phyloP scores from a whole-genome alignment of 2,797 vertebrate species.

The Acrossocheilus wenchowensis region DNA sequence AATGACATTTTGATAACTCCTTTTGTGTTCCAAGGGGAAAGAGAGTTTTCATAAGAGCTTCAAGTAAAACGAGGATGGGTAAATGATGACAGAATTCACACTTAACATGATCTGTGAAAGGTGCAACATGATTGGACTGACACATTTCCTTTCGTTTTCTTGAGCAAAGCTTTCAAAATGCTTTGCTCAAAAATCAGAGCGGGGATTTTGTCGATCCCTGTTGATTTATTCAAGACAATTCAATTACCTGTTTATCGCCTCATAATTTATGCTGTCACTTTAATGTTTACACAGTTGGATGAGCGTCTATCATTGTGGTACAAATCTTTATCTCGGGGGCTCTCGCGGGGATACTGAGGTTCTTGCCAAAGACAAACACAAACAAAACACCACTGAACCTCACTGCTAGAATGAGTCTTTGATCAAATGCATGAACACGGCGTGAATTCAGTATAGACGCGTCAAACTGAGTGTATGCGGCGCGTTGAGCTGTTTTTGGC shows the following conservation, averaged over 20 bases:
- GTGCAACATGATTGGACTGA: not conserved
- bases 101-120: not conserved
- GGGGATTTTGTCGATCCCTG: conserved; percentile 18
- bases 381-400: conserved; percentile 2
- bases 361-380: conserved; percentile 32
- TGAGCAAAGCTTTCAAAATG: not conserved
- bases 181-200: not conserved
- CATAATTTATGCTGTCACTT: conserved; percentile 53
- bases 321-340: conserved; percentile 28
- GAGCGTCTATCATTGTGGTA: conserved; percentile 48
- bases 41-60: not conserved
- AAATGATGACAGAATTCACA: not conserved
- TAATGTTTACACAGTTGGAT: conserved; percentile 54
- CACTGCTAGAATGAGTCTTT: not conserved
- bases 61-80: not conserved
- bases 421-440: not conserved
- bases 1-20: not conserved
- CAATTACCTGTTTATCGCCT: conserved; percentile 55
- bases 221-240: conserved; percentile 56
- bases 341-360: conserved; percentile 21
- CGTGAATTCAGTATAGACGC: not conserved
- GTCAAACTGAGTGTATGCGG: not conserved
- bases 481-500: not conserved
- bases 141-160: not conserved
- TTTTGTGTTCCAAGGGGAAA: not conserved